phyloP scores from a whole-genome alignment of 30 jellyfish, hydroid and myxozoan genomes.

The Hydractinia echinata region DNA sequence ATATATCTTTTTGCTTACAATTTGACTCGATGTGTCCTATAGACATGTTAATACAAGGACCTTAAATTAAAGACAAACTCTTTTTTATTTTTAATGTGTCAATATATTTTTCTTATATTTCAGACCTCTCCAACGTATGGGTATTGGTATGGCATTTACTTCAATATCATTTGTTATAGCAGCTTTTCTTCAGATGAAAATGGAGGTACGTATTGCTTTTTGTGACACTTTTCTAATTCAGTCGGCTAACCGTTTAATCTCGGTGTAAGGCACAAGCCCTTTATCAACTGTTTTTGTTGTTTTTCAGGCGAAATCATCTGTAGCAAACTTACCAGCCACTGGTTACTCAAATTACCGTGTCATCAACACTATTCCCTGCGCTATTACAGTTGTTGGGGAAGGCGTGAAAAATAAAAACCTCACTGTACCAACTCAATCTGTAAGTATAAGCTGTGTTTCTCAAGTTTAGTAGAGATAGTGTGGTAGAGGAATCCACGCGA shows the following conservation, averaged over 20 bases:
- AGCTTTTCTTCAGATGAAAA: conserved; percentile 76
- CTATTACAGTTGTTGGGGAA: conserved; percentile 55
- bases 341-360: conserved; percentile 93
- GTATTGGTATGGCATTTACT: conserved; percentile 93
- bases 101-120: not conserved
- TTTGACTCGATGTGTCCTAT: too few relatives aligned
- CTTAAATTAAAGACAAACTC: not conserved
- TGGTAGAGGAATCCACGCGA: too few relatives aligned
- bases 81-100: not conserved
- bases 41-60: not conserved
- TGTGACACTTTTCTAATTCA: not conserved
- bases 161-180: conserved; percentile 94
- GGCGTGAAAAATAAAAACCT: conserved; percentile 50
- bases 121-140: conserved; percentile 96
- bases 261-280: not conserved
- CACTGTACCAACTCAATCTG: conserved; percentile 55
- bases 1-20: not conserved
- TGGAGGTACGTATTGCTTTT: conserved; percentile 69
- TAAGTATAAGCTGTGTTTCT: conserved; percentile 11
- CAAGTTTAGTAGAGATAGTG: too few relatives aligned
- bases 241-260: not conserved
- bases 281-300: not conserved
- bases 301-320: conserved; percentile 71
- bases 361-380: conserved; percentile 86
- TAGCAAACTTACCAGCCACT: conserved; percentile 97